phyloP scores from a whole-genome alignment of 2,888 invertebrate species.

The Exocentrus adspersus region DNA sequence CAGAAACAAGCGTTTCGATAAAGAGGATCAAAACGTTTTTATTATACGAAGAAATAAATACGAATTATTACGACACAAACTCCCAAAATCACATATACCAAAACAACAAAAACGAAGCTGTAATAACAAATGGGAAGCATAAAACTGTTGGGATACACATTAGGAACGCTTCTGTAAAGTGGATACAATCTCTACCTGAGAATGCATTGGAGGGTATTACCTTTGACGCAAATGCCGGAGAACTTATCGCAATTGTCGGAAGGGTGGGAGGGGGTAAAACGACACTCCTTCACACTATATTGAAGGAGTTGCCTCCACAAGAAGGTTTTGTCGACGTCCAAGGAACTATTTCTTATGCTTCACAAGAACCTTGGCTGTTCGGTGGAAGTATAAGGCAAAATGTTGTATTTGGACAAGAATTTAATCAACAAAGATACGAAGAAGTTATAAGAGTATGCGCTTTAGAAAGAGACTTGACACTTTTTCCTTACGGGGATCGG shows the following conservation, averaged over 20 bases:
- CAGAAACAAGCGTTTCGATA: constrained; percentile 67
- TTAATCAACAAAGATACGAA: constrained; percentile 73
- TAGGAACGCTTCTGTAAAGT: constrained; percentile 72
- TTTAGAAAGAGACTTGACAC: constrained; percentile 75
- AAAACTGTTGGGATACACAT: constrained; percentile 32
- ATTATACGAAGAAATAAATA: constrained; percentile 53
- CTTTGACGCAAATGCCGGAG: constrained; percentile 71
- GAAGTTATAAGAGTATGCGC: constrained; percentile 76
- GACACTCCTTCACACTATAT: constrained; percentile 65
- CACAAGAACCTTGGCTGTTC: constrained; percentile 87
- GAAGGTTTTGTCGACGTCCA: constrained; percentile 73
- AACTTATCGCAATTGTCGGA: constrained; percentile 68
- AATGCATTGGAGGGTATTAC: constrained; percentile 69
- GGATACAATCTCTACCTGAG: constrained; percentile 62
- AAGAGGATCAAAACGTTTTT: constrained; percentile 68
- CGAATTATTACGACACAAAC: not conserved
- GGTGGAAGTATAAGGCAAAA: constrained; percentile 89
- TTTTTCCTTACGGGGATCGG: constrained; percentile 81
- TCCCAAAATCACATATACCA: not conserved
- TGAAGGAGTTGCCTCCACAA: constrained; percentile 76
- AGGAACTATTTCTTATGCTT: constrained; percentile 79
- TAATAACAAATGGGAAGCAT: not conserved
- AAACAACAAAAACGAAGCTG: not conserved
- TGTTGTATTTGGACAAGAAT: constrained; percentile 85
- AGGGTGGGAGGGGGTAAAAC: constrained; percentile 73